Base-by-base conservation (phyloP, 2,113 vertebrate genomes). In the Gambusia affinis region DNA sequence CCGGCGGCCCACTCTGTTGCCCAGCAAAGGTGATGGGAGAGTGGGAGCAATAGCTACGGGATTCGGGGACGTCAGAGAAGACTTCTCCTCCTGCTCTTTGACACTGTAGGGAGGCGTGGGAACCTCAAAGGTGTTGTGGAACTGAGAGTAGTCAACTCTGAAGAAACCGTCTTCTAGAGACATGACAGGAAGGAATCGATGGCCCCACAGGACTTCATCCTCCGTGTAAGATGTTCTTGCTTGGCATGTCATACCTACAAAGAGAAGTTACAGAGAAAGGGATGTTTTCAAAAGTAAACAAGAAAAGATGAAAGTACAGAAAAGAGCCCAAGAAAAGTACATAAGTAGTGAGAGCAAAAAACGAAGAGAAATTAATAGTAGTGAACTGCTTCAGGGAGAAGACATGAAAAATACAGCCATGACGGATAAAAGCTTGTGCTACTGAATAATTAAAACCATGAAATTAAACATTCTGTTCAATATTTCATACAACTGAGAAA, bases 131-230 rank as follows among this genome's bases (percentile, higher is more conserved):
- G 95, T 97, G 83, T 93, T 95, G 14, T 97, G 96, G 62, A 97
- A 97, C 88, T 97, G 95, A 8, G 96, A 97, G 78, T 97, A 97
- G 86, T 97, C 96, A 0, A 97, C 96, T 17, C 94, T 94, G 89
- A 97, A 97, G 82, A 97, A 97, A 17, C 96, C 96, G n/a, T 97
- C 96, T 76, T 97, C 96, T 54, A 97, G 85, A 3, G 96, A 97
- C 96, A 97, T 97, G 3, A 97, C 96, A 0, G 96, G 96, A 6
- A 97, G 95, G 87, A 97, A 97, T 14, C 96, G 94, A 73, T 97
- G 95, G 17, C 96, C 96, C 96, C 96, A 97, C 57, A 97, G 82
- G 8, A 97, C 96, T 82, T 97, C 96, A 37, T 97, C 96, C 74
- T 97, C 96, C 1, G 96, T 97, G 87, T 97, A 97, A 0, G 96